Conservation (phyloP, 2,797 vertebrate species). For the Alcedo atthis region DNA sequence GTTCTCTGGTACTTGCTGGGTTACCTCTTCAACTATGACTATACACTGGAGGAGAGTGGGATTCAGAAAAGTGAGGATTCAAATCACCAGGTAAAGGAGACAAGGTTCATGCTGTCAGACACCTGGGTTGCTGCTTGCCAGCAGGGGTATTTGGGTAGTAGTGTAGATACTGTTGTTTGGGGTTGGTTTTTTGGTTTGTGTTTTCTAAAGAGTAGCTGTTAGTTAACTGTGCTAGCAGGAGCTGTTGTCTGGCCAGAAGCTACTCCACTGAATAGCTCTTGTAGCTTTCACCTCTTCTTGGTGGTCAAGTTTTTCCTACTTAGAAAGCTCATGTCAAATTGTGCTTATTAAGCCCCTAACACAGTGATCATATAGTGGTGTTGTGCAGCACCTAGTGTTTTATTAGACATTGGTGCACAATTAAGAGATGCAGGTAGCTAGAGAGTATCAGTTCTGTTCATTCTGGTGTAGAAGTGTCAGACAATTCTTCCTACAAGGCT, state of each 20-base stretch:
- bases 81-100: conserved; percentile 88
- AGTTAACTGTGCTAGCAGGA: not conserved
- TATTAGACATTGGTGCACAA: too few species aligned
- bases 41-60: conserved; percentile 96
- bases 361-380: too few species aligned
- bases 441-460: too few species aligned
- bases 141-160: not conserved
- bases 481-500: not conserved
- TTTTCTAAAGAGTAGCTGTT: not conserved
- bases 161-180: not conserved
- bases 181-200: too few species aligned
- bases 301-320: not conserved
- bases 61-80: conserved; percentile 95
- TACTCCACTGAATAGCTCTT: not conserved
- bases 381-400: too few species aligned
- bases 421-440: too few species aligned
- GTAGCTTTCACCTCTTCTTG: not conserved
- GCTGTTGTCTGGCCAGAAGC: not conserved
- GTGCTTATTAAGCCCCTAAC: too few species aligned
- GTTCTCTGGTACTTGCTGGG: conserved; percentile 95
- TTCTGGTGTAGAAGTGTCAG: too few species aligned
- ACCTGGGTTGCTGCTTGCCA: not conserved
- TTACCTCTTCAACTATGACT: conserved; percentile 97
- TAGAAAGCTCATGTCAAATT: too few species aligned
- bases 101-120: not conserved